phyloP scores from a whole-genome alignment of 2,888 invertebrate species.

The Agapostemon virescens region DNA sequence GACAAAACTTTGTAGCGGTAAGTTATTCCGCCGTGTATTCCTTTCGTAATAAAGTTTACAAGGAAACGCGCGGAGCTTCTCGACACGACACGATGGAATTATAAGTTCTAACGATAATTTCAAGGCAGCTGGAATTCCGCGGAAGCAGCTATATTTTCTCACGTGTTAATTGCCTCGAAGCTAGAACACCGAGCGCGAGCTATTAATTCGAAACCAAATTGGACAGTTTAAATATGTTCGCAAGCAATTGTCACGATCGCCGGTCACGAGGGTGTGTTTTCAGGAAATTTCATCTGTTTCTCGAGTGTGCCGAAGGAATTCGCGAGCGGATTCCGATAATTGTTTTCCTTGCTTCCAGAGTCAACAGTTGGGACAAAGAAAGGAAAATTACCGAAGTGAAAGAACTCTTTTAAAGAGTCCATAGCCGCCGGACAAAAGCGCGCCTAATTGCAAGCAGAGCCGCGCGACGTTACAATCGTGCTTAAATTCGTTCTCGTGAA shows the following conservation, averaged over 20 bases:
- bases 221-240: not conserved
- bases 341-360: constrained; percentile 33
- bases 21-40: not conserved
- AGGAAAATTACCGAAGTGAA: constrained; percentile 18
- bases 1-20: not conserved
- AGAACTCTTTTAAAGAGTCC: not conserved
- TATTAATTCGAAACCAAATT: constrained; percentile 22
- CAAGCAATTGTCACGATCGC: constrained; percentile 34
- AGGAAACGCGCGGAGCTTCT: too few species aligned
- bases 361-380: constrained; percentile 11
- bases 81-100: not conserved
- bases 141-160: not conserved
- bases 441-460: not conserved
- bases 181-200: constrained; percentile 15
- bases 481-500: not conserved
- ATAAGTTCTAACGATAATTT: not conserved
- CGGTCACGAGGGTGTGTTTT: constrained; percentile 45
- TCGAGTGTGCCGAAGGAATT: constrained; percentile 29
- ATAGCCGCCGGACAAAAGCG: not conserved
- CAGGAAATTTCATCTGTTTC: constrained; percentile 31
- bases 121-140: not conserved
- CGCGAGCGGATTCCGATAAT: constrained; percentile 18
- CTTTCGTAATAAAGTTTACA: not conserved
- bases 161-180: not conserved
- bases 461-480: not conserved